A percentile compares a stretch with the other conserved stretches of the same genome.
Conservation (phyloP, 2,113 vertebrate species). For the Antigone vipio region DNA sequence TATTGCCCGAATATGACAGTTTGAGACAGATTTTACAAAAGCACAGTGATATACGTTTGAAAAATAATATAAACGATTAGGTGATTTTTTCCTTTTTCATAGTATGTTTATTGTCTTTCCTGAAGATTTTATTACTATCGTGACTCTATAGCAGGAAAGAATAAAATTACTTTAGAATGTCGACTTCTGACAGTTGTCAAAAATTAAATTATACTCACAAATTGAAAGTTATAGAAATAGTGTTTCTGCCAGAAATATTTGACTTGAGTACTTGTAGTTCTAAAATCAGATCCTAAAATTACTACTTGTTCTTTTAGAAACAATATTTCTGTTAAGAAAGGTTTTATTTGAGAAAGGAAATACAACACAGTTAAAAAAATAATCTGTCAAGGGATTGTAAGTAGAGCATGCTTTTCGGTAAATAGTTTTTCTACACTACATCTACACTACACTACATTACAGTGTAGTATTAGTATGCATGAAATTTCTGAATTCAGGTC, state of each 20-base stretch:
- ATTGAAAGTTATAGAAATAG: neutral
- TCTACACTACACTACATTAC: neutral
- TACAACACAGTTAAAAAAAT: neutral
- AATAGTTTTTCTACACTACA: neutral
- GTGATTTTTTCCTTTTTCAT: neutral
- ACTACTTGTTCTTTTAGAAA: neutral
- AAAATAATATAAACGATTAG: neutral
- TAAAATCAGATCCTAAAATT: neutral
- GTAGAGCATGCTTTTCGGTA: neutral
- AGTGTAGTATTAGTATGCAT: neutral
- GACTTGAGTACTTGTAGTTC: neutral
- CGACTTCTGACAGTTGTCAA: neutral
- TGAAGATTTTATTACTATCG: neutral
- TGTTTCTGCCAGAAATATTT: neutral
- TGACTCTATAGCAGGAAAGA: neutral
- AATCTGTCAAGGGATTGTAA: neutral
- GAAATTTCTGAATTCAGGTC: neutral
- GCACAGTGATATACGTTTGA: neutral
- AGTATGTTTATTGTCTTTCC: neutral
- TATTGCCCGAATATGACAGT: neutral
- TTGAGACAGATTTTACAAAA: neutral
- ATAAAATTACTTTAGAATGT: neutral
- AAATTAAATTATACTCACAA: neutral
- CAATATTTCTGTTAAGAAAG: neutral
- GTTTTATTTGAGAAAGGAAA: neutral